These are phyloP conservation scores for Oreohelix idahoensis DNA, from an alignment of 1,140 invertebrate genomes.

Conservation along the genomic window DNA sequence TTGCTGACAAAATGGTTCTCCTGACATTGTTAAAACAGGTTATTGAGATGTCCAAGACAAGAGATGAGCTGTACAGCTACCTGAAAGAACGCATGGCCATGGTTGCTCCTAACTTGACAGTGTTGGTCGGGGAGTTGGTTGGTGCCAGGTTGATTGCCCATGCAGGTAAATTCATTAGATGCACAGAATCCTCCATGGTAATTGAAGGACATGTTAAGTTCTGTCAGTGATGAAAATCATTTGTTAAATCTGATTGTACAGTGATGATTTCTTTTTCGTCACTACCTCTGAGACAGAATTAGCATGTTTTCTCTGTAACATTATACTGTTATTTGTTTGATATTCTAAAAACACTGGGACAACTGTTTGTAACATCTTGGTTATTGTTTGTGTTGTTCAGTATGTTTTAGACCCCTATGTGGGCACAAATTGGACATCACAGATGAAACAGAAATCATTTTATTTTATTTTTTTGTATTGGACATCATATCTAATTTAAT, in stretches of 20 bases:
- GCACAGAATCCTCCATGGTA: background rate
- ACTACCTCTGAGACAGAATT: slow-evolving; percentile 53
- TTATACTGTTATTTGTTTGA: no score
- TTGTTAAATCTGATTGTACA: background rate
- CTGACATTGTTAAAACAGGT: no score
- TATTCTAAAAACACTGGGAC: no score
- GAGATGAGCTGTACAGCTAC: slow-evolving; percentile 84
- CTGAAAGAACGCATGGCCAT: slow-evolving; percentile 97
- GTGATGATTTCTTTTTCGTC: slow-evolving; percentile 34
- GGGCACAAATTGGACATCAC: no score
- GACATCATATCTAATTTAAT: no score
- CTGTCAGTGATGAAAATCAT: slow-evolving; percentile 35
- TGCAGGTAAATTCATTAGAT: slow-evolving; percentile 78
- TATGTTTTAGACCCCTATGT: no score
- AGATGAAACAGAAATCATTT: no score
- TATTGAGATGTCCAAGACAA: slow-evolving; percentile 84
- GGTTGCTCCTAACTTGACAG: slow-evolving; percentile 96
- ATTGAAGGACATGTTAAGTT: background rate
- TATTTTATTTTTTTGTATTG: no score
- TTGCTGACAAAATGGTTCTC: no score
- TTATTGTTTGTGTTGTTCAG: no score
- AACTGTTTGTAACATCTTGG: no score
- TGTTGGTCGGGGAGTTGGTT: slow-evolving; percentile 95
- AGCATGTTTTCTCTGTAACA: no score
- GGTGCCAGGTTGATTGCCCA: slow-evolving; percentile 96